Evolutionary conservation across 2,888 invertebrate genomes (phyloP).

Genomic region (Torymus auratus): DNA sequence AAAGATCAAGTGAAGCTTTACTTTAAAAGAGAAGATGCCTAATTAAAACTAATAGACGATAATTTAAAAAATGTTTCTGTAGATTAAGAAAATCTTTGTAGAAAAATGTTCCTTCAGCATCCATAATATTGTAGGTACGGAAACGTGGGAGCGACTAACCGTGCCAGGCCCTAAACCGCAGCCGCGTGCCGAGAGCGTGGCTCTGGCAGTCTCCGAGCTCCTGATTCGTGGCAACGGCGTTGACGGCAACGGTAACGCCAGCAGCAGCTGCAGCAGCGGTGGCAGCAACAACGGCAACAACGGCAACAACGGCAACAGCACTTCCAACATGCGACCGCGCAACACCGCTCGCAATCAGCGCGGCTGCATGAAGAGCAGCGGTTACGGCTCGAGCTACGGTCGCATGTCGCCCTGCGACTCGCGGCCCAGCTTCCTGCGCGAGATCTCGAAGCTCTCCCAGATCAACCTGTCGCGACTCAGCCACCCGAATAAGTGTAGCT

Average conservation of each 20-base stretch:
- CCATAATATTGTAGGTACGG: conserved; percentile 78
- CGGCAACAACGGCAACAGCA: background rate
- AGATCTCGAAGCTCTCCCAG: conserved; percentile 85
- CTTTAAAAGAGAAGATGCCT: too few species aligned
- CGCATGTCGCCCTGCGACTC: conserved; percentile 76
- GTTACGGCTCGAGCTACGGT: conserved; percentile 73
- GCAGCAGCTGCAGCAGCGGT: conserved; percentile 72
- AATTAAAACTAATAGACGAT: too few species aligned
- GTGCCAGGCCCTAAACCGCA: conserved; percentile 82
- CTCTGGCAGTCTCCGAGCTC: conserved; percentile 81
- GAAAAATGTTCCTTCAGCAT: too few species aligned
- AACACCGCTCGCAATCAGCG: conserved; percentile 29
- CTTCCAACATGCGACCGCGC: conserved; percentile 1
- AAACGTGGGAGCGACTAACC: conserved; percentile 86
- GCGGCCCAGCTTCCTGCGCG: conserved; percentile 80
- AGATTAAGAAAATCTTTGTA: too few species aligned
- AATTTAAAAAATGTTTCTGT: too few species aligned
- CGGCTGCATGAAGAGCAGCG: conserved; percentile 43
- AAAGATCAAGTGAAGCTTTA: too few species aligned
- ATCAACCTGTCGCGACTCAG: conserved; percentile 83
- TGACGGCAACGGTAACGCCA: conserved; percentile 63
- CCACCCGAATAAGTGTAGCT: conserved; percentile 82
- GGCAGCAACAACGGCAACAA: background rate
- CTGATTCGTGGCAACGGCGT: conserved; percentile 75
- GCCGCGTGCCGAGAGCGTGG: conserved; percentile 84